phyloP scores from a whole-genome alignment of 2,113 vertebrate species.

The Danionella cerebrum region DNA sequence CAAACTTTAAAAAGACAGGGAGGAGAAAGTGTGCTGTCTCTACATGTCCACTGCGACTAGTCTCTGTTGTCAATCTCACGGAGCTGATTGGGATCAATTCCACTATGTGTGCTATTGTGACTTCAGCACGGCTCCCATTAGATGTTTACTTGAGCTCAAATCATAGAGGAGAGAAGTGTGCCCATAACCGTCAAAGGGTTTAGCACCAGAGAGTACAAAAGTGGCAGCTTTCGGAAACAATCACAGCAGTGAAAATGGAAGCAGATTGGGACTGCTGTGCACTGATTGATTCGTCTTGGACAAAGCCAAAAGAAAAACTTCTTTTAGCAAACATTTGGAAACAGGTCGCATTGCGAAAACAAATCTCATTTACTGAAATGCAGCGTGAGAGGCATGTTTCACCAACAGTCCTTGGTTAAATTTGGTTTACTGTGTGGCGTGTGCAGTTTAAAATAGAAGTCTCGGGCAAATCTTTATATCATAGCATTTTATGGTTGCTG shows the following conservation, averaged over 20 bases:
- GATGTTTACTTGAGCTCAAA: conserved; percentile 21
- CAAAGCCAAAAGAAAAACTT: neutral
- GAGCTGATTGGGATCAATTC: conserved; percentile 30
- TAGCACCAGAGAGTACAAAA: conserved; percentile 4
- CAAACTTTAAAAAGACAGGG: neutral
- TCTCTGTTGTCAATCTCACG: conserved; percentile 24
- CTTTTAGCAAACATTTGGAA: neutral
- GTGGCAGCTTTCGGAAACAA: neutral
- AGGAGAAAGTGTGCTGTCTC: neutral
- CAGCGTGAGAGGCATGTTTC: neutral
- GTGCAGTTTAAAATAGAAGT: too few species aligned
- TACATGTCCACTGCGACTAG: neutral
- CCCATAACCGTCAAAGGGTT: conserved; percentile 17
- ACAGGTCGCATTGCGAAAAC: neutral
- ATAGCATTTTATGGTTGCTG: too few species aligned
- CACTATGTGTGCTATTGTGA: conserved; percentile 19
- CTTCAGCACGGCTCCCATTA: conserved; percentile 32
- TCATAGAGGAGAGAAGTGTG: neutral
- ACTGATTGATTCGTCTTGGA: conserved; percentile 11
- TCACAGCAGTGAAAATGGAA: conserved; percentile 19
- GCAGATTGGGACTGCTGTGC: neutral
- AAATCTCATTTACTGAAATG: neutral
- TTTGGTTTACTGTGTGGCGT: too few species aligned
- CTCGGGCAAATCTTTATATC: too few species aligned
- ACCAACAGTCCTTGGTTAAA: neutral